Evolutionary conservation across 2,888 invertebrate species (phyloP), one percentile per base, ranked within the genome.

Genomic region (Galerucella pusilla): DNA sequence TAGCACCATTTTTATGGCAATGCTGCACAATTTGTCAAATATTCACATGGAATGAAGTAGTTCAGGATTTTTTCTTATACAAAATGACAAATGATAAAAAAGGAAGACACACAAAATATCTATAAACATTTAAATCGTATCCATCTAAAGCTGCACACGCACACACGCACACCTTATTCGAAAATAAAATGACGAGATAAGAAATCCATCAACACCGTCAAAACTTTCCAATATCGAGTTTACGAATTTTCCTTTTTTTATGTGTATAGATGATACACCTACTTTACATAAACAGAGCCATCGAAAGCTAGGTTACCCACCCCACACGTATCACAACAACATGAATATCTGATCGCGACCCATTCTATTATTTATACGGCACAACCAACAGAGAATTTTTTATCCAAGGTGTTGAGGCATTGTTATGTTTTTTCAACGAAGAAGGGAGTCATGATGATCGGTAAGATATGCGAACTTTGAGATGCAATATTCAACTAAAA

Each of bases 341-440:
- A 83, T 82, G 82, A 83, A 83, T 83, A 83, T 82, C 82, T 82
- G 82, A 82, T 80, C 77, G 77, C 73, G 61, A 54, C 67, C 66
- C 79, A 78, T 78, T 81, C 77, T 79, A 80, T 80, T 81, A 81
- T 82, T 81, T 72, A 72, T 72, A 66, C 49, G 57, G 6, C 46
- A 20, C 64, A 7, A 20, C 64, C 20, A 45, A 49, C 57, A 59
- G 20, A 3, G 25, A 57, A 74, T 20, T 75, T 79, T 42, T 75
- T 78, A 49, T 16, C 64, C 16, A 63, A 63, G 63, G 35, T 14
- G 63, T 63, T 63, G 42, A 35, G 42, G 11, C 61, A 61, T 14
- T 52, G 10, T 52, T n/a, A n/a, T 4, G n/a, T 54, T 54, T n/a
- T 35, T 35, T 35, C 35, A 7, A 35, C 35, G 7, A 35, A 35